Evolutionary conservation across 2,113 vertebrate genomes (phyloP).

Genomic region (Siniperca knerii): DNA sequence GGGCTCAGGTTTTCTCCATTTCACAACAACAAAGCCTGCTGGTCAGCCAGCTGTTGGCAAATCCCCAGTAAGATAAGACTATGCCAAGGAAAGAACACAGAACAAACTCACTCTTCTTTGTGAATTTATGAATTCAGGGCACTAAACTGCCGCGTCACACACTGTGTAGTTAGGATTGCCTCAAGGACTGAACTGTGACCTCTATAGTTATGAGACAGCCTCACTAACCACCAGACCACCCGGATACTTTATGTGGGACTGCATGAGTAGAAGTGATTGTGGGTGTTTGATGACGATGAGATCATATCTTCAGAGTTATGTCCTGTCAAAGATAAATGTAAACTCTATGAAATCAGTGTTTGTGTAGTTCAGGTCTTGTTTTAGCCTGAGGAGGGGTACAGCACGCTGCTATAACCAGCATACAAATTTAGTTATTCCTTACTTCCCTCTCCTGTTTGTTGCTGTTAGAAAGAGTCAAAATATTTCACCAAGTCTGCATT

Average conservation of each 20-base stretch:
- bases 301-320: not conserved
- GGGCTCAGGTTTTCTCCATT: conserved; percentile 47
- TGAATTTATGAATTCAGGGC: not conserved
- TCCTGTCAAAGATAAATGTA: not conserved
- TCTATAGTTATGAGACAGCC: not conserved
- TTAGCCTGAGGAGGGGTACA: not conserved
- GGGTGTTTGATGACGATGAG: not conserved
- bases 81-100: not conserved
- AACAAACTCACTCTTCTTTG: not conserved
- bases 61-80: conserved; percentile 15
- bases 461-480: not conserved
- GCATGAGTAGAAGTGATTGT: conserved; percentile 7
- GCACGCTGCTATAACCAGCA: not conserved
- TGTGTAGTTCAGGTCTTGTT: not conserved
- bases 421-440: not conserved
- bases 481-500: conserved; percentile 3
- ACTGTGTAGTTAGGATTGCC: not conserved
- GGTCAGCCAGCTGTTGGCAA: conserved; percentile 66
- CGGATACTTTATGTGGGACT: not conserved
- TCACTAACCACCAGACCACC: not conserved
- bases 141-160: conserved; percentile 1
- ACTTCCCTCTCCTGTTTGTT: not conserved
- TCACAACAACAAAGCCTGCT: conserved; percentile 51
- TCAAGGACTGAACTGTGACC: conserved; percentile 34
- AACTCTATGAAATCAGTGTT: not conserved